These are phyloP conservation scores for Thereva unica DNA, from an alignment of 2,888 invertebrate genomes.

Conservation along the genomic window DNA sequence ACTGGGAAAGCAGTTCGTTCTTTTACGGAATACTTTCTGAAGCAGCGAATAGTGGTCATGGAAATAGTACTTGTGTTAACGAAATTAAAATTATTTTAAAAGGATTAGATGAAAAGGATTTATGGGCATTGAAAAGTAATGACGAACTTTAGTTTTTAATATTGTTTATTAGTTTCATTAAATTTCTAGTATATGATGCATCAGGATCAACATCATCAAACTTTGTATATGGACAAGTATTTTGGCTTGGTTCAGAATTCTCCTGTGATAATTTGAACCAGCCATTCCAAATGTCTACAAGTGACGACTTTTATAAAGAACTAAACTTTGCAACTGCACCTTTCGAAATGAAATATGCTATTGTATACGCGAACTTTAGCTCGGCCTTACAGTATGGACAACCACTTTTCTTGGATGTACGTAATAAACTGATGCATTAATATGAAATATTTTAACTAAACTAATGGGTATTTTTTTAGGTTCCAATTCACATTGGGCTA, in stretches of 20 bases:
- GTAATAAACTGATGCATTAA: not conserved
- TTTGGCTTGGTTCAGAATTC: conserved; percentile 6
- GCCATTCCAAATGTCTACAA: not conserved
- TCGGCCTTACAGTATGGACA: not conserved
- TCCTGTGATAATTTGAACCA: conserved; percentile 1
- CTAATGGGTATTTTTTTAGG: not conserved
- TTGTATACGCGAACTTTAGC: not conserved
- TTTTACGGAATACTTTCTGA: too few relatives aligned
- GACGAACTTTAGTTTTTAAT: not conserved
- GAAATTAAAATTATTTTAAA: too few relatives aligned
- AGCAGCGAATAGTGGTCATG: too few relatives aligned
- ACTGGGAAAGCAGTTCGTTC: too few relatives aligned
- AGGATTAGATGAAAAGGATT: too few relatives aligned
- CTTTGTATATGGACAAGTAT: conserved; percentile 4
- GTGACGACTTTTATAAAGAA: not conserved
- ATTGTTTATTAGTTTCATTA: too few relatives aligned
- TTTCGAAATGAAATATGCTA: conserved; percentile 13
- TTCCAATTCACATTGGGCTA: conserved; percentile 6
- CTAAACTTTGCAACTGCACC: conserved; percentile 3
- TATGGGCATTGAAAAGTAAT: too few relatives aligned
- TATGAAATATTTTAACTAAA: not conserved
- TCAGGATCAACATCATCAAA: not conserved
- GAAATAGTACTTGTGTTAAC: too few relatives aligned
- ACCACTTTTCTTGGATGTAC: not conserved
- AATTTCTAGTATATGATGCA: conserved; percentile 7